Evolutionary conservation across 2,113 vertebrate species (phyloP), one percentile per base, ranked within the genome.

Genomic region (Mystacornis crossleyi): DNA sequence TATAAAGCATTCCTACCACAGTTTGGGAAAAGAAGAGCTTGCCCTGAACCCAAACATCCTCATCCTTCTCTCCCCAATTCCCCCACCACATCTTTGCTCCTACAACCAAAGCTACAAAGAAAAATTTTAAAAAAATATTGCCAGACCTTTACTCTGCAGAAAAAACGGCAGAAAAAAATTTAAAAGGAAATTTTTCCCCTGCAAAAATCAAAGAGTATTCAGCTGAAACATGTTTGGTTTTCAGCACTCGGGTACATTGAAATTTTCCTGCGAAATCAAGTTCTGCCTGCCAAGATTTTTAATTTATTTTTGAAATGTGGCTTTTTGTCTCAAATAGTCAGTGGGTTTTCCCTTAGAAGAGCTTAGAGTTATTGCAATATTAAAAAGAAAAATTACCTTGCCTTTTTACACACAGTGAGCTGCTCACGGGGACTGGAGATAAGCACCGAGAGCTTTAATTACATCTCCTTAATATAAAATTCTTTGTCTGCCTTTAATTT

Each of bases 311-410:
- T 54, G 67, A 95, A 95, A 86, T 28, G 79, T 24, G 62, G 75
- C 34, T 77, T 92, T 90, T 62, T 54, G 67, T 88, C 88, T 94
- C 74, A 80, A 89, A 90, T 10, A 40, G 47, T 78, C 86, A n/a
- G 72, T 23, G 50, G 82, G 61, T 83, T 92, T 90, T 73, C 82
- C 70, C 66, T 80, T 91, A 42, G 72, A 79, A 57, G 53, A 75
- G 81, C 84, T 79, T 4, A 50, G 91, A 95, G 64, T 96, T 97
- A 95, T 75, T 85, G 89, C 81, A 73, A 42, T 95, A 93, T 96
- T 96, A 96, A 96, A 96, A 95, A 94, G 95, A 97, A 96, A 91
- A 95, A 96, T 85, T 61, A 69, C 82, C 61, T 86, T 89, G 82
- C 54, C 55, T 89, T 83, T 80, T 95, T 85, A 69, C 81, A 81